Base-by-base conservation (phyloP, 2,888 invertebrate genomes). In the Alloplasta piceator region DNA sequence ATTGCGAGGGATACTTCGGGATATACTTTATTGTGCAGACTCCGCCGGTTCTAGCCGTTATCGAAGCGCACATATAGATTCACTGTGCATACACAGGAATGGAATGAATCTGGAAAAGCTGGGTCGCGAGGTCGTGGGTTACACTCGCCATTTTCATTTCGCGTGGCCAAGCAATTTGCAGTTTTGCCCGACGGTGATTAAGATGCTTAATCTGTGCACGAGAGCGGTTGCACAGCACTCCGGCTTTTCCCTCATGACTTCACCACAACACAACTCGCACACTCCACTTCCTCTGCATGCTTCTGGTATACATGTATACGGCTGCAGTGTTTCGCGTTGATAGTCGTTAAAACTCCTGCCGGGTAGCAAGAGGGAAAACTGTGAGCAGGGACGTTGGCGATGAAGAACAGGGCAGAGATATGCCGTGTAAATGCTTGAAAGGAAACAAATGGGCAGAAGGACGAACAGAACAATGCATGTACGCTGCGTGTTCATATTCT, bases 181-280 rank as follows among this genome's bases (percentile, higher is more conserved):
- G 86, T 89, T 89, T 86, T 86, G 82, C 86, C 82, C 84, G 78
- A 68, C 82, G 75, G 84, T 86, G 87, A 88, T 89, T 87, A 87
- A 89, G 87, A 89, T 86, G 85, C 83, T 88, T 89, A 89, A 88
- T 88, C 85, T 84, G 85, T 85, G 78, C 82, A 78, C 82, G 74
- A 80, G 82, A 76, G 71, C 71, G 67, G 67, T 60, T 39, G 79
- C 73, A 68, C 52, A 50, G 64, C 63, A 39, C 56, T 56, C 58
- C 14, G 38, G 52, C 75, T 71, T 75, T 63, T 56, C 58, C 58
- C 64, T 56, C 50, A 41, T 60, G 60, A 55, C 63, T 67, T 16
- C 70, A 12, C 39, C 48, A 12, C 64, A 41, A 60, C 75, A 63
- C 63, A 63, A 52, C 75, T 50, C 46, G 39, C 61, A 16, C 55